A percentile compares a stretch with the other conserved stretches of the same genome.
These are phyloP conservation scores for Blomia tropicalis DNA, from an alignment of 2,888 invertebrate species.

Conservation along the genomic window DNA sequence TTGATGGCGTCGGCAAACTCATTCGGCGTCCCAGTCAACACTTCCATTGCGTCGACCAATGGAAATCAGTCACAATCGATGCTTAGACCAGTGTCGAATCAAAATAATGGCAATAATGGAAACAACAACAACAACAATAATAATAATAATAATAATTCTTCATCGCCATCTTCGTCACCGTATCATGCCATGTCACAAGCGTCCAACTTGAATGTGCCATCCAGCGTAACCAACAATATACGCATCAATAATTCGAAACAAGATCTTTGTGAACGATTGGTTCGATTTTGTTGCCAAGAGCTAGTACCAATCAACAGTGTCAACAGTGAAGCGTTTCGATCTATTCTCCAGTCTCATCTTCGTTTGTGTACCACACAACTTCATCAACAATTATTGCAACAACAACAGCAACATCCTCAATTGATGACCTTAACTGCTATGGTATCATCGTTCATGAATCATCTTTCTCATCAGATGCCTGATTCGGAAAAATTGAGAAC, in stretches of 20 bases:
- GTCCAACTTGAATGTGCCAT: background rate
- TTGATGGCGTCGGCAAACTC: background rate
- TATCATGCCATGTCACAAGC: background rate
- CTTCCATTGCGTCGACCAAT: background rate
- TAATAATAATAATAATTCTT: background rate
- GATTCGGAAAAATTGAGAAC: background rate
- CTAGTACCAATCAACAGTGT: constrained; percentile 18
- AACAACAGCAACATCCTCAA: constrained; percentile 1
- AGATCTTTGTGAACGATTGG: constrained; percentile 19
- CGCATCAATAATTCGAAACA: constrained; percentile 17
- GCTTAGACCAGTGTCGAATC: background rate
- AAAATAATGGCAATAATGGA: background rate
- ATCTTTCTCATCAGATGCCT: constrained; percentile 14
- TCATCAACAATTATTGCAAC: constrained; percentile 3
- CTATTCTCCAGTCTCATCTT: constrained; percentile 17
- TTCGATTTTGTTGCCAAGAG: constrained; percentile 23
- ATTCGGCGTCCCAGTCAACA: background rate
- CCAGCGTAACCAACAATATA: background rate
- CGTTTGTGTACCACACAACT: constrained; percentile 20
- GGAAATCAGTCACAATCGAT: background rate
- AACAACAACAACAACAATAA: too few species aligned
- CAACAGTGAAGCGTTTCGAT: constrained; percentile 21
- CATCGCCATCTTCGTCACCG: constrained; percentile 6
- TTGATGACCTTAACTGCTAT: constrained; percentile 18
- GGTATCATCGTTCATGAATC: constrained; percentile 17